Evolutionary conservation across 2,113 vertebrate genomes (phyloP).

Genomic region (Leptocoma aspasia): DNA sequence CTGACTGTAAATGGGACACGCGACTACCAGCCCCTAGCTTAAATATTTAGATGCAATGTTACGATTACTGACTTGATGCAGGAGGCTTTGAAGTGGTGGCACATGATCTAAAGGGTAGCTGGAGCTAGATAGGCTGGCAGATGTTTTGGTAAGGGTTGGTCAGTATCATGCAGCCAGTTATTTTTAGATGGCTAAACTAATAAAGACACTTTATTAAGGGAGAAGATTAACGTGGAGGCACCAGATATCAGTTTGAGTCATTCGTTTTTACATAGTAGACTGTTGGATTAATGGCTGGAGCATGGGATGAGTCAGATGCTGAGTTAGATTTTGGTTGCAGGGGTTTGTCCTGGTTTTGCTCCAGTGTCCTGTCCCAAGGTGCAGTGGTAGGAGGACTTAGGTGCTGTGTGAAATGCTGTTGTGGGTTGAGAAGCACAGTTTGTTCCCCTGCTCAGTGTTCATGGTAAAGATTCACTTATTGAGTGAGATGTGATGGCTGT

Average conservation of each 20-base stretch:
- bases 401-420: neutral
- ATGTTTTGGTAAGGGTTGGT: constrained; percentile 68
- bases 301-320: neutral
- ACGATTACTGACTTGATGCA: constrained; percentile 81
- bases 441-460: neutral
- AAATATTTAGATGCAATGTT: constrained; percentile 83
- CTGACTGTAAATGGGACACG: constrained; percentile 79
- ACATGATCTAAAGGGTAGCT: constrained; percentile 49
- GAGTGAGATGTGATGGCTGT: neutral
- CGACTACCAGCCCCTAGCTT: constrained; percentile 76
- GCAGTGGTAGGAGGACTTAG: neutral
- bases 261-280: neutral
- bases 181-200: constrained; percentile 48
- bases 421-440: neutral
- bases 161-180: constrained; percentile 42
- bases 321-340: neutral
- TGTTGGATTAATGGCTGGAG: neutral
- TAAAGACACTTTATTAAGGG: constrained; percentile 12
- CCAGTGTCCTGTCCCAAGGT: neutral
- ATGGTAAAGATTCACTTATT: neutral
- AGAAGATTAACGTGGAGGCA: neutral
- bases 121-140: constrained; percentile 56
- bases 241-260: neutral
- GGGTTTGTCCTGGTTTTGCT: neutral
- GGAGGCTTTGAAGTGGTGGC: constrained; percentile 71